Evolutionary conservation across 2,113 vertebrate species (phyloP).

Genomic region (Cavia aperea): DNA sequence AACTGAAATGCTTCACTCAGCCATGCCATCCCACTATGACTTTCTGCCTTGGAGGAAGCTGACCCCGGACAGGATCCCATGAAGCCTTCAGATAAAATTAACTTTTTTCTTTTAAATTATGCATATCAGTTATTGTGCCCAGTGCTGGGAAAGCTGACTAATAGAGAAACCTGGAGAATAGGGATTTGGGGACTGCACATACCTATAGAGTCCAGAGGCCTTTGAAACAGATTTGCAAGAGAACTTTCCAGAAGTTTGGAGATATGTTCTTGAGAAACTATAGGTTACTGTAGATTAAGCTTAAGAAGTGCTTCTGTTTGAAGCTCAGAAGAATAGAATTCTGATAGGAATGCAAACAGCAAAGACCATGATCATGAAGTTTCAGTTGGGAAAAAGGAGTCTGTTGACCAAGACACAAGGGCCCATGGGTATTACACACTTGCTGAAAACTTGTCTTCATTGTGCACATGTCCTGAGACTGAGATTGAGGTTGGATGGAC

Average conservation of each 20-base stretch:
- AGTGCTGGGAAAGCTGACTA: background rate
- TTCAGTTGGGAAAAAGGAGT: background rate
- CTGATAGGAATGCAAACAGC: background rate
- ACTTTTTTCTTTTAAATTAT: too few relatives aligned
- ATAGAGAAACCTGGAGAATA: background rate
- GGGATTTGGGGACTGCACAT: too few relatives aligned
- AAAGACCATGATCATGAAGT: background rate
- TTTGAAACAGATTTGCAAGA: background rate
- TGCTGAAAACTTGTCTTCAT: background rate
- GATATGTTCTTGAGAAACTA: background rate
- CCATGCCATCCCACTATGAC: too few relatives aligned
- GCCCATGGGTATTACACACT: background rate
- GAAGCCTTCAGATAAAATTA: too few relatives aligned
- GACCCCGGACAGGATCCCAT: too few relatives aligned
- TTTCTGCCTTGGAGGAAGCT: too few relatives aligned
- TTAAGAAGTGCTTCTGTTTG: background rate
- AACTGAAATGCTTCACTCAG: background rate
- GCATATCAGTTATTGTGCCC: too few relatives aligned
- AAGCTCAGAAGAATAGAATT: background rate
- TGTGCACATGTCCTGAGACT: background rate
- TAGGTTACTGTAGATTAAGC: background rate
- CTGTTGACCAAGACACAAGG: background rate
- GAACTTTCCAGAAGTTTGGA: background rate
- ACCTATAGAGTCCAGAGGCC: background rate
- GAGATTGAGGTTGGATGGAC: background rate